A percentile compares a stretch with the other conserved stretches of the same genome.
Evolutionary conservation across 2,888 invertebrate species (phyloP).

Genomic region (Hypercompe scribonia): DNA sequence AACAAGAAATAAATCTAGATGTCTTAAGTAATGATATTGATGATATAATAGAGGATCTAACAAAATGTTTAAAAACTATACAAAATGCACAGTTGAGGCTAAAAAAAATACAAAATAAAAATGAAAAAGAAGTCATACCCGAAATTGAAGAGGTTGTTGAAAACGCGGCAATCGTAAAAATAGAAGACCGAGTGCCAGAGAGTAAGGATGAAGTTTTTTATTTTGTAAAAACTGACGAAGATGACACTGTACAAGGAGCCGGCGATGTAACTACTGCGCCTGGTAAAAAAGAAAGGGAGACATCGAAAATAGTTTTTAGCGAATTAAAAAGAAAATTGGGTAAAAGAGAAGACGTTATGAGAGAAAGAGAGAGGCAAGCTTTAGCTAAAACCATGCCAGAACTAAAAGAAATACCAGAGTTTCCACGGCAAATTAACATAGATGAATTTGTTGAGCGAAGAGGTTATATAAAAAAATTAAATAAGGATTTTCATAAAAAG

Average conservation of each 20-base stretch:
- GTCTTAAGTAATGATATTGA: slow-evolving; percentile 76
- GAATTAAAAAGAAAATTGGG: slow-evolving; percentile 80
- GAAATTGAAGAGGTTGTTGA: slow-evolving; percentile 56
- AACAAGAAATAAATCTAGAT: slow-evolving; percentile 71
- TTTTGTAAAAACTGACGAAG: slow-evolving; percentile 78
- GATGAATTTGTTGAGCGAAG: slow-evolving; percentile 66
- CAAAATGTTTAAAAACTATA: slow-evolving; percentile 69
- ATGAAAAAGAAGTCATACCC: slow-evolving; percentile 45
- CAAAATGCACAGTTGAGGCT: slow-evolving; percentile 76
- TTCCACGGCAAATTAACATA: slow-evolving; percentile 76
- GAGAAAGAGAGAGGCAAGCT: slow-evolving; percentile 81
- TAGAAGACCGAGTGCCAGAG: slow-evolving; percentile 74
- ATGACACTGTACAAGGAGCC: slow-evolving; percentile 56
- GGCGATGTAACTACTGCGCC: slow-evolving; percentile 74
- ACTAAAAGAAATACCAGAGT: slow-evolving; percentile 74
- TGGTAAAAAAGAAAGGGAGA: slow-evolving; percentile 74
- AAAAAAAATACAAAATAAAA: slow-evolving; percentile 72
- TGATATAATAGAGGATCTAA: slow-evolving; percentile 71
- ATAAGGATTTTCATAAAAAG: slow-evolving; percentile 42
- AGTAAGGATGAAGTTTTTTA: slow-evolving; percentile 82
- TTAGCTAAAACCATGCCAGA: slow-evolving; percentile 82
- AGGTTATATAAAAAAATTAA: slow-evolving; percentile 72
- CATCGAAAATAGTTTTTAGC: slow-evolving; percentile 73
- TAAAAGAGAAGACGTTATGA: slow-evolving; percentile 81
- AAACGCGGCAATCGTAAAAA: slow-evolving; percentile 61